phyloP scores from a whole-genome alignment of 1,140 invertebrate genomes.

The Trichomalopsis sarcophagae region DNA sequence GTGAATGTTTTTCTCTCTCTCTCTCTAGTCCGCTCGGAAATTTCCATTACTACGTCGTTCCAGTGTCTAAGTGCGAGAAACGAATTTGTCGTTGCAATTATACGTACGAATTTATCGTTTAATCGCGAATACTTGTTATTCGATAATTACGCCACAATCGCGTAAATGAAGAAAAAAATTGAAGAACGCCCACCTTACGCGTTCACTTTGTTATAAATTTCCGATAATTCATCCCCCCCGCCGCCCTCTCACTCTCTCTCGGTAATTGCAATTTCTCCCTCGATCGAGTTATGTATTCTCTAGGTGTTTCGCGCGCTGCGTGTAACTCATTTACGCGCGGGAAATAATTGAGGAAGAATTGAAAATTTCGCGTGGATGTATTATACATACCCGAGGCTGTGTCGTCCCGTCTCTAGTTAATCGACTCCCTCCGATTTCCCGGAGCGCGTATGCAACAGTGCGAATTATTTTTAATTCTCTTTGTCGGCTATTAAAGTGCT shows the following conservation, averaged over 20 bases:
- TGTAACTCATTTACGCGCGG: neutral
- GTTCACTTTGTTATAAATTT: slow-evolving; percentile 13
- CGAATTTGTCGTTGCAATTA: no score
- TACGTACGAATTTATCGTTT: no score
- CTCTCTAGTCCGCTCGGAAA: neutral
- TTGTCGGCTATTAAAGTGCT: no score
- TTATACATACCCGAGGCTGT: no score
- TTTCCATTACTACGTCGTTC: neutral
- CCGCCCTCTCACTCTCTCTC: neutral
- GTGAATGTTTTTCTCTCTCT: neutral
- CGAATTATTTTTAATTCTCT: no score
- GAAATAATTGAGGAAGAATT: slow-evolving; percentile 5
- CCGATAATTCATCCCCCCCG: neutral
- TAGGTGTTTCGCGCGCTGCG: neutral
- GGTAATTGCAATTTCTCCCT: slow-evolving; percentile 1
- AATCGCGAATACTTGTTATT: no score
- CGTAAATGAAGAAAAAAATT: neutral
- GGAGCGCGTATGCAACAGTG: no score
- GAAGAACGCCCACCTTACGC: neutral
- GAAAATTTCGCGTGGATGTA: neutral
- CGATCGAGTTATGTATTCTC: slow-evolving; percentile 12
- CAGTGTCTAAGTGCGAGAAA: no score
- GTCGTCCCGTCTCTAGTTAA: no score
- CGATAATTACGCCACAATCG: no score
- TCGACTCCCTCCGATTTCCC: no score